Evolutionary conservation across 2,113 vertebrate species (phyloP).

Genomic region (Microcebus ravelobensis): DNA sequence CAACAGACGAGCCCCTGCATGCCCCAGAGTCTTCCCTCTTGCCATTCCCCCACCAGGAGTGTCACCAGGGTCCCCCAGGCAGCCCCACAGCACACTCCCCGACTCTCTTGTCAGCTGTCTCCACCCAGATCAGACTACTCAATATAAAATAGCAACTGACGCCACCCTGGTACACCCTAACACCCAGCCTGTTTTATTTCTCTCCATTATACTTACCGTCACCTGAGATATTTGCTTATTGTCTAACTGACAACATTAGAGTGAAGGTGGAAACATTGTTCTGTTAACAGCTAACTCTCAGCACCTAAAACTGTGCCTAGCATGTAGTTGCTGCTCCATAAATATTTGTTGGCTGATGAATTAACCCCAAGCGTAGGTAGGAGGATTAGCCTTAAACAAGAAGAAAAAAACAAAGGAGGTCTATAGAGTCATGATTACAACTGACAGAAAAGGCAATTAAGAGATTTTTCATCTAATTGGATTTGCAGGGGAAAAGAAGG

Average conservation of each 20-base stretch:
- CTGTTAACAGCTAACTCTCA: neutral
- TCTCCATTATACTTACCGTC: neutral
- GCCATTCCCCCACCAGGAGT: neutral
- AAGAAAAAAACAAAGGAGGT: neutral
- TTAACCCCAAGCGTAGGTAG: neutral
- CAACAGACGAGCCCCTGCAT: neutral
- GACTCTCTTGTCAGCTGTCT: neutral
- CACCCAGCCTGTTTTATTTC: neutral
- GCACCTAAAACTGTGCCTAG: neutral
- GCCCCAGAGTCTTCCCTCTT: neutral
- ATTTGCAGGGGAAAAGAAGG: neutral
- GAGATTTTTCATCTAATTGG: neutral
- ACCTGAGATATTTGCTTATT: neutral
- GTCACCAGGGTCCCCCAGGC: neutral
- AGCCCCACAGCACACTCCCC: neutral
- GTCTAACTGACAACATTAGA: neutral
- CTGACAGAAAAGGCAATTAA: neutral
- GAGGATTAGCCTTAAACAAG: neutral
- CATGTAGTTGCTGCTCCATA: neutral
- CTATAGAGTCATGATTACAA: neutral
- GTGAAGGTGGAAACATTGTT: neutral
- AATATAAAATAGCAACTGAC: neutral
- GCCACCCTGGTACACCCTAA: neutral
- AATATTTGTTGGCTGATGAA: neutral
- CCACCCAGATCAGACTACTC: neutral